Evolutionary conservation across 2,888 invertebrate species (phyloP).

Genomic region (Protonemura montana): DNA sequence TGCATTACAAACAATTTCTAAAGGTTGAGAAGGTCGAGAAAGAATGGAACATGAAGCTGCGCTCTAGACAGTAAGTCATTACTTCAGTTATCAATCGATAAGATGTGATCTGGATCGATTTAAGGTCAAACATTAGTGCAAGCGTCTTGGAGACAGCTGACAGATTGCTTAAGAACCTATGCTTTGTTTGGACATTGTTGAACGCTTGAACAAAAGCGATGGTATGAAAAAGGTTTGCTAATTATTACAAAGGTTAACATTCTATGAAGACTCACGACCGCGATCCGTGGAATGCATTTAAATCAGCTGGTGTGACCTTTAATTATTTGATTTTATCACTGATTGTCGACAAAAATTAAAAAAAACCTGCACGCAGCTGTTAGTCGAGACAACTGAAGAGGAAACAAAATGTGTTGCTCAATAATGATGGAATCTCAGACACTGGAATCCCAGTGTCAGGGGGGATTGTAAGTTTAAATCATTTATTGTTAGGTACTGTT

Average conservation of each 20-base stretch:
- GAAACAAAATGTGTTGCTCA: not conserved
- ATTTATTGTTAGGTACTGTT: too few relatives aligned
- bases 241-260: not conserved
- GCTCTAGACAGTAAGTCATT: not conserved
- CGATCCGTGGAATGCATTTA: not conserved
- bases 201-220: not conserved
- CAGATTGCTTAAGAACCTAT: not conserved
- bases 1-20: not conserved
- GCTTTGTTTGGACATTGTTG: too few relatives aligned
- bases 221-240: not conserved
- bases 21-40: not conserved
- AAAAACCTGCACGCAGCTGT: not conserved
- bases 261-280: not conserved
- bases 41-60: not conserved
- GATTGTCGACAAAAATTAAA: not conserved
- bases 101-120: not conserved
- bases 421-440: constrained; percentile 50
- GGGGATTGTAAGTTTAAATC: too few relatives aligned
- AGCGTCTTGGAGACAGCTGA: not conserved
- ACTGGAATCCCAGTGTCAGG: too few relatives aligned
- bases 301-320: not conserved
- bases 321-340: not conserved
- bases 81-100: not conserved
- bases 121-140: not conserved
- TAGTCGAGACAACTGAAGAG: not conserved